phyloP scores from a whole-genome alignment of 2,888 invertebrate genomes.

The Zygogramma bicolorata region DNA sequence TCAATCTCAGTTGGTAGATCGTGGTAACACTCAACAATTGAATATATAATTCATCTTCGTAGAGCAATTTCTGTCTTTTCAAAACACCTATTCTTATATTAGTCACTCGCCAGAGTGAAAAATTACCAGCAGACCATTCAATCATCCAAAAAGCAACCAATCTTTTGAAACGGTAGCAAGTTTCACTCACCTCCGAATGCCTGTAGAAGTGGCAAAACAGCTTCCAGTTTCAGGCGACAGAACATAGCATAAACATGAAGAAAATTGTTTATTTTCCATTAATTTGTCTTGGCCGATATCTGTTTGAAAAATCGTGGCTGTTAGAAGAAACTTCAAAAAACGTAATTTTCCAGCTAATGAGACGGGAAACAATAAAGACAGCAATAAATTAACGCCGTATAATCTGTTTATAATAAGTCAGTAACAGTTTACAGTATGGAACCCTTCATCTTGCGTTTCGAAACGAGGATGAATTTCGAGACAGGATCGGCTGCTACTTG shows the following conservation, averaged over 20 bases:
- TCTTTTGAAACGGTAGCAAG: not conserved
- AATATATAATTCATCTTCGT: too few species aligned
- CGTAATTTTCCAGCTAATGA: constrained; percentile 47
- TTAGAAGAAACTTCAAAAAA: constrained; percentile 40
- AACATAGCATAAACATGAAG: constrained; percentile 25
- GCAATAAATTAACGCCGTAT: constrained; percentile 59
- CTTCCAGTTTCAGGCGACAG: constrained; percentile 31
- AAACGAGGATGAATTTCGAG: constrained; percentile 14
- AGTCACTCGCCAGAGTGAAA: too few species aligned
- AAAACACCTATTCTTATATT: too few species aligned
- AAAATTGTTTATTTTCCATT: constrained; percentile 34
- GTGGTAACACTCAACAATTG: too few species aligned
- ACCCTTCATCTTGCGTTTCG: constrained; percentile 48
- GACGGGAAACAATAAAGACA: constrained; percentile 59
- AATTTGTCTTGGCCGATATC: constrained; percentile 12
- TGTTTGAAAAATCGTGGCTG: constrained; percentile 31
- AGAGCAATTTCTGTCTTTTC: too few species aligned
- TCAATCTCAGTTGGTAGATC: too few species aligned
- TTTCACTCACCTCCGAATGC: not conserved
- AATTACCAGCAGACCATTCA: too few species aligned
- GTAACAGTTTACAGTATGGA: constrained; percentile 59
- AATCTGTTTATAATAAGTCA: constrained; percentile 62
- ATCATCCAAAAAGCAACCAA: too few species aligned
- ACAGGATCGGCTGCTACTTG: constrained; percentile 15
- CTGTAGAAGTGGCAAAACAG: not conserved